phyloP scores from a whole-genome alignment of 2,797 vertebrate genomes.

The Myioborus melanocephalus region DNA sequence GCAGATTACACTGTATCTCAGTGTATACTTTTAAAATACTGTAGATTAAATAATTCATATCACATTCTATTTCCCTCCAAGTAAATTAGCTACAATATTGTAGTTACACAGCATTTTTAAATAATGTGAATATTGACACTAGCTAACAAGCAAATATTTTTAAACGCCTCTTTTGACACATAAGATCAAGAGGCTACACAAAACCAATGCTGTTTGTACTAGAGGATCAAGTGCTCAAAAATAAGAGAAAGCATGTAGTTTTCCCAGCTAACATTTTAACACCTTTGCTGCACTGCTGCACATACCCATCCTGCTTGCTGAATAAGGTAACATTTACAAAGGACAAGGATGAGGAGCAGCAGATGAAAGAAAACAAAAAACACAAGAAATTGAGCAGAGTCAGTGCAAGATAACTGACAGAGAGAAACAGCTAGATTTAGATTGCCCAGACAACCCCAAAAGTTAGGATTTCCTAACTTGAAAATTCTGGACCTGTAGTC shows the following conservation, averaged over 20 bases:
- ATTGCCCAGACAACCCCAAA: not conserved
- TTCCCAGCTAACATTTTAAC: not conserved
- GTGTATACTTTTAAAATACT: not conserved
- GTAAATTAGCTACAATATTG: not conserved
- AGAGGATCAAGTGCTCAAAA: not conserved
- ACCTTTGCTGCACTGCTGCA: not conserved
- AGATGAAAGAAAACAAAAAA: rapidly evolving
- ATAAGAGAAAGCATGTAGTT: not conserved
- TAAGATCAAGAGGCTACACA: not conserved
- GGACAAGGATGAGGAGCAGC: not conserved
- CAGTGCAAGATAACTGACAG: not conserved
- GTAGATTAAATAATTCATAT: not conserved
- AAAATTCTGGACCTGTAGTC: not conserved
- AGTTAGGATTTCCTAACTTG: not conserved
- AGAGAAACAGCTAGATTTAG: not conserved
- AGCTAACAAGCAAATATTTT: not conserved
- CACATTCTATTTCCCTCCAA: not conserved
- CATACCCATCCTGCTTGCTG: not conserved
- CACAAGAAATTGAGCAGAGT: not conserved
- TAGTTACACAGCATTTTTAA: not conserved
- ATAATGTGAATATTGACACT: not conserved
- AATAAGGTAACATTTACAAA: not conserved
- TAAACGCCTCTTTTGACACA: not conserved
- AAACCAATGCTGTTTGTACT: not conserved
- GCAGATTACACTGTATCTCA: not conserved